A percentile compares a stretch with the other conserved stretches of the same genome.
These are phyloP conservation scores for Anthoscopus minutus DNA, from an alignment of 2,113 vertebrate species.

Conservation along the genomic window DNA sequence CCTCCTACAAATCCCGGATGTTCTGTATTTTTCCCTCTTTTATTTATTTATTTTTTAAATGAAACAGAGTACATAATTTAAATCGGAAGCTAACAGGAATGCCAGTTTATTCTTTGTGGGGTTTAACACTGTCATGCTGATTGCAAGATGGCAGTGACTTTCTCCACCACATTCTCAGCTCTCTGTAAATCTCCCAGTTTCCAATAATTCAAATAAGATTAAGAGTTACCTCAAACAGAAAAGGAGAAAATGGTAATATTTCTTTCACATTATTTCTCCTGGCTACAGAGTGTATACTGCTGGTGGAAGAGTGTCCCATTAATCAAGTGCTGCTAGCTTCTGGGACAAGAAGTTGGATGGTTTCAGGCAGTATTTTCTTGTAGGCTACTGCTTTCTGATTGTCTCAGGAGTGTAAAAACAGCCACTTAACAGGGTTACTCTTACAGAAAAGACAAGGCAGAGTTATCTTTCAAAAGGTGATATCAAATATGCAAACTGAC, in stretches of 20 bases:
- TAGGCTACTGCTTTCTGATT: background rate
- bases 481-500: background rate
- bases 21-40: accelerated
- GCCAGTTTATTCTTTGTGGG: background rate
- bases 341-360: background rate
- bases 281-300: background rate
- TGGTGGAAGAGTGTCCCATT: background rate
- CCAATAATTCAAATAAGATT: background rate
- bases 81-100: background rate
- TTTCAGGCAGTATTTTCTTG: background rate
- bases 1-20: background rate
- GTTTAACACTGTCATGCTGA: background rate
- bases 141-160: background rate
- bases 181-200: background rate
- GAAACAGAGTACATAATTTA: background rate
- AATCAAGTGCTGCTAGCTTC: background rate
- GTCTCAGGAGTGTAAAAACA: background rate
- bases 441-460: background rate
- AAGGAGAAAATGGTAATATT: background rate
- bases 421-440: background rate
- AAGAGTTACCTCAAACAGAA: background rate
- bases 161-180: background rate
- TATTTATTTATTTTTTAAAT: background rate
- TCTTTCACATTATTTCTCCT: background rate
- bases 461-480: background rate